Conservation (phyloP, 2,797 vertebrate species). For the Meda fulgida region DNA sequence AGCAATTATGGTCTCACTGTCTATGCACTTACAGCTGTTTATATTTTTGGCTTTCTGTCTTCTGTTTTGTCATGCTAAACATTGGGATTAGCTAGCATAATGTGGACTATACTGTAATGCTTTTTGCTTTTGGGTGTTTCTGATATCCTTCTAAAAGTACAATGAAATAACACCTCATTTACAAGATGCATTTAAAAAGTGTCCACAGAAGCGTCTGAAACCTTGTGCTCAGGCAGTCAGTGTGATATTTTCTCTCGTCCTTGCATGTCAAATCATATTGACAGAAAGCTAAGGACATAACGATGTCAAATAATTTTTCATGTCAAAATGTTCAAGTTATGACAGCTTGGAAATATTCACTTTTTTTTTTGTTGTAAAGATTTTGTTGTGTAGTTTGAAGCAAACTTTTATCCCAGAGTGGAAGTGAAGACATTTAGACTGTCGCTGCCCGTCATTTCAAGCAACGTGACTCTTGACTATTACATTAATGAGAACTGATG, state of each 20-base stretch:
- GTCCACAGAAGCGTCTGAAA: background rate
- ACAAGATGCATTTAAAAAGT: background rate
- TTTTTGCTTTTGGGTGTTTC: background rate
- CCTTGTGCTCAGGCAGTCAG: background rate
- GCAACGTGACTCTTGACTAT: slow-evolving; percentile 66
- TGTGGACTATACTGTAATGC: background rate
- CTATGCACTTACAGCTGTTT: slow-evolving; percentile 72
- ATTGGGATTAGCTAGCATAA: background rate
- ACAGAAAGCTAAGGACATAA: slow-evolving; percentile 43
- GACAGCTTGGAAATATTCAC: slow-evolving; percentile 24
- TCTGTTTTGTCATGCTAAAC: slow-evolving; percentile 65
- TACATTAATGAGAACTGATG: slow-evolving; percentile 77
- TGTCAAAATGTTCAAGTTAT: slow-evolving; percentile 6
- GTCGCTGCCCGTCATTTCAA: slow-evolving; percentile 72
- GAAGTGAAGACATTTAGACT: slow-evolving; percentile 72
- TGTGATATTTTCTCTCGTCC: slow-evolving; percentile 23
- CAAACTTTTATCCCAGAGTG: slow-evolving; percentile 59
- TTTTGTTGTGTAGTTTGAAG: slow-evolving; percentile 32
- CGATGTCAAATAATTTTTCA: slow-evolving; percentile 20
- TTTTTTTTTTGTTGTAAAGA: background rate
- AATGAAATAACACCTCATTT: background rate
- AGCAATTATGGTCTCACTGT: slow-evolving; percentile 75
- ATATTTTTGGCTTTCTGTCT: slow-evolving; percentile 65
- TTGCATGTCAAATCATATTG: slow-evolving; percentile 34
- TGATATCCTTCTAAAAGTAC: background rate